phyloP scores from a whole-genome alignment of 2,113 vertebrate species.

The Paradoxurus hermaphroditus region DNA sequence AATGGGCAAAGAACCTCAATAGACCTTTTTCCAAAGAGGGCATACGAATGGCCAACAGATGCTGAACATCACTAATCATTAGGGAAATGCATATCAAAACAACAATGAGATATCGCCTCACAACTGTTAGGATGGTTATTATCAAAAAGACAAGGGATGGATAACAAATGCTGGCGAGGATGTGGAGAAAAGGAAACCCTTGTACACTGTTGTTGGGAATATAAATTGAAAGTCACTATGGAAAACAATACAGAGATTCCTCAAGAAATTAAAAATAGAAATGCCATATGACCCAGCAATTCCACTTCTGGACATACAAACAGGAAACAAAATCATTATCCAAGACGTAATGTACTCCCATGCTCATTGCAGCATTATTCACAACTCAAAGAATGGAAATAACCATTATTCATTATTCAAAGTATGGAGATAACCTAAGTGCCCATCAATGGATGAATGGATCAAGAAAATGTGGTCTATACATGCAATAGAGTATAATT shows the following conservation, averaged over 20 bases:
- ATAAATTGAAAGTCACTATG: background rate
- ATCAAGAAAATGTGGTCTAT: background rate
- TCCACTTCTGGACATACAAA: background rate
- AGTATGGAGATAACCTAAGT: background rate
- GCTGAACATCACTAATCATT: background rate
- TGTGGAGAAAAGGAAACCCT: background rate
- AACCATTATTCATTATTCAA: background rate
- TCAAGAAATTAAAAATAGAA: background rate
- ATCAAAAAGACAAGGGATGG: background rate
- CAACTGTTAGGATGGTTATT: background rate
- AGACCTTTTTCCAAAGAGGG: background rate
- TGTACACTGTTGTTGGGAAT: background rate
- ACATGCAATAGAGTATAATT: background rate
- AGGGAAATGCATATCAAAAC: background rate
- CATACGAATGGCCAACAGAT: background rate
- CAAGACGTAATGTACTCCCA: background rate
- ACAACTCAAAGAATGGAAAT: background rate
- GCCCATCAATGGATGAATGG: background rate
- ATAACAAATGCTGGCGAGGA: background rate
- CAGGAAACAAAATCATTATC: background rate
- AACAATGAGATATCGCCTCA: background rate
- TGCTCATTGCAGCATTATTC: background rate
- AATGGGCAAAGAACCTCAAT: background rate
- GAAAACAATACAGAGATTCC: background rate
- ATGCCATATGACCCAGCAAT: background rate